Evolutionary conservation across 2,113 vertebrate species (phyloP).

Genomic region (Alligator mississippiensis): DNA sequence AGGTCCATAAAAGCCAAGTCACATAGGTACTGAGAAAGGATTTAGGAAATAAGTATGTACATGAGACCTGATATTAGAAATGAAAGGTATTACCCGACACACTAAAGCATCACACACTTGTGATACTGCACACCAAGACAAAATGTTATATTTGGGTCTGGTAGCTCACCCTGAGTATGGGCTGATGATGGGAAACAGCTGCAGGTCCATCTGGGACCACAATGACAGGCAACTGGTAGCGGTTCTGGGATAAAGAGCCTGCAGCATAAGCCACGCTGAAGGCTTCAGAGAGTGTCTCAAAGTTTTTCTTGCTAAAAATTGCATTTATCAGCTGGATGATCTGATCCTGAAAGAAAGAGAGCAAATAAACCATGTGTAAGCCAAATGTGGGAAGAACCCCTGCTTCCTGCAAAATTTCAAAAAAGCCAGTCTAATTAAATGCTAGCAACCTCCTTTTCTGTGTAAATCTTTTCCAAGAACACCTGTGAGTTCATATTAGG

Average conservation of each 20-base stretch:
- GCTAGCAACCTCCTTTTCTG: neutral
- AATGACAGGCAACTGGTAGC: constrained; percentile 90
- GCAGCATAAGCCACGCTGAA: constrained; percentile 92
- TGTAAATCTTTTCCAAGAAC: neutral
- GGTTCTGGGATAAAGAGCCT: constrained; percentile 88
- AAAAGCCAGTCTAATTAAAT: neutral
- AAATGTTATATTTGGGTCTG: neutral
- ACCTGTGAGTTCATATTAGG: neutral
- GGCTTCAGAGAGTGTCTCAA: constrained; percentile 90
- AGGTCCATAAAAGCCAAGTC: neutral
- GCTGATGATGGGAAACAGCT: constrained; percentile 91
- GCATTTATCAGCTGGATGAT: constrained; percentile 95
- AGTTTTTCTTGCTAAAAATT: constrained; percentile 96
- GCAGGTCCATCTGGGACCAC: constrained; percentile 86
- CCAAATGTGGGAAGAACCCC: neutral
- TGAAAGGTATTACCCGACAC: neutral
- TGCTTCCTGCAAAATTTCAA: neutral
- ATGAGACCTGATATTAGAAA: neutral
- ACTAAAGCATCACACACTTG: neutral
- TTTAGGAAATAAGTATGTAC: neutral
- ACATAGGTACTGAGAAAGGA: neutral
- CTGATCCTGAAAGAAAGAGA: constrained; percentile 86
- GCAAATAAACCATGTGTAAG: neutral
- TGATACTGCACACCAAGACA: neutral
- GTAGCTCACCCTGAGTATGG: constrained; percentile 84